Evolutionary conservation across 2,113 vertebrate species (phyloP), one percentile per base, ranked within the genome.

Genomic region (Panurus biarmicus): DNA sequence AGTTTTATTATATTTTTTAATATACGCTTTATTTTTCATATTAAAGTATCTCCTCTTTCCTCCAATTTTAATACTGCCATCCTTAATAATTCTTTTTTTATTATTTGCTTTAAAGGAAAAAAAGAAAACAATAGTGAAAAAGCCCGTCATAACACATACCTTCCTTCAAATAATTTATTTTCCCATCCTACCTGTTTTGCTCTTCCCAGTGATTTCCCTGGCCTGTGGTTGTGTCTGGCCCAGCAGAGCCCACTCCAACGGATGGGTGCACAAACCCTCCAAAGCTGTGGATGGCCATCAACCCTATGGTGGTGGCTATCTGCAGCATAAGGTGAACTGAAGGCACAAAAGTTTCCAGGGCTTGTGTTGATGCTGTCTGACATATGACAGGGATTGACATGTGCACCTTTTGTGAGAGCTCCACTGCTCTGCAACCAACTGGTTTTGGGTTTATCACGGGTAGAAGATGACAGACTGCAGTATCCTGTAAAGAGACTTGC

Each of bases 181-280:
- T 83, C 10, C 24, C 18, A 5, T 26, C 44, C 8, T 58, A 19
- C 42, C 7, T 48, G 5, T 18, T 11, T 29, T 72, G 20, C 21
- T 40, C 6, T 56, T 73, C 21, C 24, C 19, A 38, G 31, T 24
- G 31, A 31, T 56, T 71, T 71, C 31, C 36, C 17, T 48, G 38
- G 12, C 9, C 28, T 56, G 22, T 14, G 6, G 9, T 7, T 61
- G 14, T 57, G 26, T 10, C 23, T 29, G 40, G 35, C 22, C n/a
- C 60, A 48, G 21, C 24, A 35, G 29, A 73, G 7, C 13, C 21
- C 5, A 1, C 57, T 48, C 6, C 0, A 0, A 20, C 6, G 50
- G 17, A 6, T 25, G 69, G 15, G 7, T 31, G 25, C 22, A 23
- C 50, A 60, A 66, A n/a, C 4, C 26, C 69, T 31, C 33, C 7